A percentile compares a stretch with the other conserved stretches of the same genome.
phyloP scores from a whole-genome alignment of 2,888 invertebrate genomes.

The Dyspetes luteomarginatus region DNA sequence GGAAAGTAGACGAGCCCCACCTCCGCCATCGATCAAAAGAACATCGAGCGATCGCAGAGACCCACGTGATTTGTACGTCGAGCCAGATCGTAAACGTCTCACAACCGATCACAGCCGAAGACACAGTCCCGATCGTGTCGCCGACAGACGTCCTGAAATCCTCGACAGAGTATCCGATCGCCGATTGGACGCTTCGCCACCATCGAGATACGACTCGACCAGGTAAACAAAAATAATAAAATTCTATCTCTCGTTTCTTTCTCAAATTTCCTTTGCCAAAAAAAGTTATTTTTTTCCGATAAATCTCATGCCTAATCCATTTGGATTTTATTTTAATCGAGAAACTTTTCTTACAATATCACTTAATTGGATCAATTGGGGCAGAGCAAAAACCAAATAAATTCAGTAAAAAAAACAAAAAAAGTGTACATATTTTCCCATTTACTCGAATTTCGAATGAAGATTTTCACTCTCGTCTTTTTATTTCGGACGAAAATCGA shows the following conservation, averaged over 20 bases:
- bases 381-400: too few species aligned
- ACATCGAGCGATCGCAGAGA: constrained; percentile 79
- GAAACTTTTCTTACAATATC: too few species aligned
- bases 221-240: constrained; percentile 68
- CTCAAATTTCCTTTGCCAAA: too few species aligned
- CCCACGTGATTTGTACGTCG: constrained; percentile 79
- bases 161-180: constrained; percentile 80
- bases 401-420: background rate
- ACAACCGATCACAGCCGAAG: constrained; percentile 78
- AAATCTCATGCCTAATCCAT: too few species aligned
- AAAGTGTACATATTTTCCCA: too few species aligned
- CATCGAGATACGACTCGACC: constrained; percentile 79
- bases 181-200: constrained; percentile 77
- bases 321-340: too few species aligned
- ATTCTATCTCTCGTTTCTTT: background rate
- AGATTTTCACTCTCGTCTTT: too few species aligned
- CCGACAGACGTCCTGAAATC: constrained; percentile 79
- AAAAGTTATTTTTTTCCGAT: too few species aligned
- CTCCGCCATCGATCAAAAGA: constrained; percentile 78
- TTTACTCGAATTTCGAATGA: too few species aligned
- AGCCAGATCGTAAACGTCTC: constrained; percentile 81
- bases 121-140: constrained; percentile 79
- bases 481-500: too few species aligned
- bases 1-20: constrained; percentile 78
- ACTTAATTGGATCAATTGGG: too few species aligned